Evolutionary conservation across 1,140 invertebrate genomes (phyloP).

Genomic region (Seison nebaliae): DNA sequence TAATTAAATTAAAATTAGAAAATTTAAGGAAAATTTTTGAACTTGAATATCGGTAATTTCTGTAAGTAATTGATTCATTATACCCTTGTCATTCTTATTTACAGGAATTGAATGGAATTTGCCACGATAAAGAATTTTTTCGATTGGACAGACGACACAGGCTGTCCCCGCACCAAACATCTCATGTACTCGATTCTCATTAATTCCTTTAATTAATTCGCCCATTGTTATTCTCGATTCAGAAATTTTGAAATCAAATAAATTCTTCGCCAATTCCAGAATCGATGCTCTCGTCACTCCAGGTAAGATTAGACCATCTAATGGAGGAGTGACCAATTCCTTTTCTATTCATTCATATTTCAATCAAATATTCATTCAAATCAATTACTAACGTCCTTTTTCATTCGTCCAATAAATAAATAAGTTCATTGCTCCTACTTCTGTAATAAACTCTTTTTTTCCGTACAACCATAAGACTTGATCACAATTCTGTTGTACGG

Average conservation of each 20-base stretch:
- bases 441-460: slow-evolving; percentile 67
- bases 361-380: background rate
- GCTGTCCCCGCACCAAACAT: slow-evolving; percentile 81
- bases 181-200: slow-evolving; percentile 56
- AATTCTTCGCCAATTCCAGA: slow-evolving; percentile 37
- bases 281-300: slow-evolving; percentile 68
- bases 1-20: too few species aligned
- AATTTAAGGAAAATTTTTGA: too few species aligned
- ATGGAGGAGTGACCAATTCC: slow-evolving; percentile 66
- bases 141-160: slow-evolving; percentile 62
- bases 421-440: slow-evolving; percentile 96
- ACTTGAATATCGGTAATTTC: too few species aligned
- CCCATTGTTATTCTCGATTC: slow-evolving; percentile 62
- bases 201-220: slow-evolving; percentile 42
- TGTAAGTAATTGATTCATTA: too few species aligned
- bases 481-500: slow-evolving; percentile 50
- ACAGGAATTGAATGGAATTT: slow-evolving; percentile 20
- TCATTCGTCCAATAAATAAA: slow-evolving; percentile 65
- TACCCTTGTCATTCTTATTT: too few species aligned
- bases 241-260: slow-evolving; percentile 45
- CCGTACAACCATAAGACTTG: slow-evolving; percentile 93
- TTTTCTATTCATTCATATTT: slow-evolving; percentile 37
- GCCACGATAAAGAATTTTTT: slow-evolving; percentile 41
- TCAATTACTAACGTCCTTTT: slow-evolving; percentile 44
- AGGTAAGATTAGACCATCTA: slow-evolving; percentile 51